Percentiles rank a stretch among this genome's conserved stretches.
Conservation (phyloP, 2,888 invertebrate genomes). For the Anthrax anthrax region DNA sequence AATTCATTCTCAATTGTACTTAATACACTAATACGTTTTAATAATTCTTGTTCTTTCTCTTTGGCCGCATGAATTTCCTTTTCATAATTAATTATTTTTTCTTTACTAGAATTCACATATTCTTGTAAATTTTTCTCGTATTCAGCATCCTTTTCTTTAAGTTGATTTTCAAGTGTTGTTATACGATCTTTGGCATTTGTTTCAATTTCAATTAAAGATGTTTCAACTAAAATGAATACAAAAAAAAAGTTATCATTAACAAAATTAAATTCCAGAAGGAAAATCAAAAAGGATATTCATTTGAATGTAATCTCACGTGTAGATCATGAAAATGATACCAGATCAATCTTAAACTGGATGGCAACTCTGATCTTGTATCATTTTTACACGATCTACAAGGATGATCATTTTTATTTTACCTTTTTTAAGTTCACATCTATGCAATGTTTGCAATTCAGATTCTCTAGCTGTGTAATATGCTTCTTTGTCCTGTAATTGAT, state of each 20-base stretch:
- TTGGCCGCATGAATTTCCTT: constrained; percentile 32
- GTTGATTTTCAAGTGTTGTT: constrained; percentile 21
- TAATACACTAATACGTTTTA: constrained; percentile 19
- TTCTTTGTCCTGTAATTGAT: constrained; percentile 28
- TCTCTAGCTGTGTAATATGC: constrained; percentile 24
- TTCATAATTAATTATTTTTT: constrained; percentile 22
- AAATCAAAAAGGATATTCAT: too few species aligned
- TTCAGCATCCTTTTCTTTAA: constrained; percentile 22
- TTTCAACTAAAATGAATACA: constrained; percentile 36
- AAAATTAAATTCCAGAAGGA: too few species aligned
- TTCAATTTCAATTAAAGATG: constrained; percentile 36
- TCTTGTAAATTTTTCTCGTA: constrained; percentile 21
- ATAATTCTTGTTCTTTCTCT: constrained; percentile 24
- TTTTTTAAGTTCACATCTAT: constrained; percentile 28
- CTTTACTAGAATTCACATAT: constrained; percentile 21
- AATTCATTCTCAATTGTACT: constrained; percentile 22
- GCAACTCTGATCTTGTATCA: too few species aligned
- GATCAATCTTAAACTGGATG: too few species aligned
- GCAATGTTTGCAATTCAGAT: constrained; percentile 25
- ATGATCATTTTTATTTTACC: constrained; percentile 16
- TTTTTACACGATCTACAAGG: background rate
- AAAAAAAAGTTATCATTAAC: background rate
- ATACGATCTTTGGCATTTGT: constrained; percentile 24
- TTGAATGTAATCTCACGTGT: too few species aligned
- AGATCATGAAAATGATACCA: too few species aligned